Conservation (phyloP, 2,113 vertebrate genomes). For the Chloroceryle aenea region DNA sequence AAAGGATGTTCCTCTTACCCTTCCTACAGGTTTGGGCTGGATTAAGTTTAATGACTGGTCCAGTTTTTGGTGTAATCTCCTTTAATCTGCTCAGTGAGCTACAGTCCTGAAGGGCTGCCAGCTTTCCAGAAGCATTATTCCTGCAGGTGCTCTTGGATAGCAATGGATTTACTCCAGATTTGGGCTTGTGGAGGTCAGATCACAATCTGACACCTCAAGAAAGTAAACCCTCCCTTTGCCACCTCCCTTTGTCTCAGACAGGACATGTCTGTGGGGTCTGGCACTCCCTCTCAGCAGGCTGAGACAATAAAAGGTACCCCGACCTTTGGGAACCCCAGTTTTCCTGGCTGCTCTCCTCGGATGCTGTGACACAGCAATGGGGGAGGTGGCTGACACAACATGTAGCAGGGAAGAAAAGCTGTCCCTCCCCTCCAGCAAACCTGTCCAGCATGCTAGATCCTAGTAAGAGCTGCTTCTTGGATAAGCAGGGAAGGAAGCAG, state of each 20-base stretch:
- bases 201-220: neutral
- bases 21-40: neutral
- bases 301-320: neutral
- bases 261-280: neutral
- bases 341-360: neutral
- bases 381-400: neutral
- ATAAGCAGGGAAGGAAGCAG: neutral
- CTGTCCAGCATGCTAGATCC: neutral
- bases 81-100: neutral
- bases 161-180: neutral
- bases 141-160: neutral
- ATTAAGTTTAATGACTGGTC: neutral
- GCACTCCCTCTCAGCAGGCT: fast-evolving
- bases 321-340: neutral
- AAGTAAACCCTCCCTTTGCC: neutral
- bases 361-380: neutral
- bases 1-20: neutral
- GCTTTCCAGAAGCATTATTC: neutral
- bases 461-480: neutral
- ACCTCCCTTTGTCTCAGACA: fast-evolving
- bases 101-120: neutral
- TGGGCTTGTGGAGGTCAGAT: neutral
- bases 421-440: neutral
- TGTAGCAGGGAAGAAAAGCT: neutral
- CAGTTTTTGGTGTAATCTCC: neutral